These are phyloP conservation scores for Mionectes olivaceus DNA, from an alignment of 2,797 vertebrate genomes.

Conservation along the genomic window DNA sequence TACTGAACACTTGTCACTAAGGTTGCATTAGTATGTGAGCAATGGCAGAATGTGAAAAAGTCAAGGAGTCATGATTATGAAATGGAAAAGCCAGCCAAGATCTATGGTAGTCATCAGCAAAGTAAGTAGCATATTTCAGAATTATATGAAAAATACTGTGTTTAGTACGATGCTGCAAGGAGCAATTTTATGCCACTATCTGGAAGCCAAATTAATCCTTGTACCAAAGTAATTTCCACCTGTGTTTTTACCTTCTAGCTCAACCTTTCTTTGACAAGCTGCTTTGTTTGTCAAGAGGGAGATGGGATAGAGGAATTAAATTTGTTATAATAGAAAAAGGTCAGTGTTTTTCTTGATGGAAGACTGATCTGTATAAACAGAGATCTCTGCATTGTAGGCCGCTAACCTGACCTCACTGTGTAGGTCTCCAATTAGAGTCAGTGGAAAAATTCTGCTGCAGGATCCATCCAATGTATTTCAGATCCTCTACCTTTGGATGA, in stretches of 20 bases:
- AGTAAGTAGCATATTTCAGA: constrained; percentile 36
- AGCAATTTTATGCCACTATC: background rate
- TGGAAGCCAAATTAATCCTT: background rate
- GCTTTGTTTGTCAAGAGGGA: background rate
- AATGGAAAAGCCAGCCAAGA: constrained; percentile 17
- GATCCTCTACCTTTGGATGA: background rate
- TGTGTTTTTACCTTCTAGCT: background rate
- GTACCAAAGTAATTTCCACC: background rate
- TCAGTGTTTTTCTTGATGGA: background rate
- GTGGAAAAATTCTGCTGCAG: background rate
- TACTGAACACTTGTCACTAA: constrained; percentile 38
- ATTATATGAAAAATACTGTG: background rate
- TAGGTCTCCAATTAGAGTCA: background rate
- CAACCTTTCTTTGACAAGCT: background rate
- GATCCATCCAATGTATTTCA: background rate
- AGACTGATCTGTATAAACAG: background rate
- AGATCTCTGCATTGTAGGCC: background rate
- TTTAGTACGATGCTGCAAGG: background rate
- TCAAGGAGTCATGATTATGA: background rate
- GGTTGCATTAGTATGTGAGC: constrained; percentile 64
- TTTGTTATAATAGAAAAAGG: background rate
- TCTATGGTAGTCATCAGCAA: background rate
- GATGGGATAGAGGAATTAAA: background rate
- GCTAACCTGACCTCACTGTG: background rate
- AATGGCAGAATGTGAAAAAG: constrained; percentile 35